Base-by-base conservation (phyloP, 2,113 vertebrate species). In the Otocyon megalotis region DNA sequence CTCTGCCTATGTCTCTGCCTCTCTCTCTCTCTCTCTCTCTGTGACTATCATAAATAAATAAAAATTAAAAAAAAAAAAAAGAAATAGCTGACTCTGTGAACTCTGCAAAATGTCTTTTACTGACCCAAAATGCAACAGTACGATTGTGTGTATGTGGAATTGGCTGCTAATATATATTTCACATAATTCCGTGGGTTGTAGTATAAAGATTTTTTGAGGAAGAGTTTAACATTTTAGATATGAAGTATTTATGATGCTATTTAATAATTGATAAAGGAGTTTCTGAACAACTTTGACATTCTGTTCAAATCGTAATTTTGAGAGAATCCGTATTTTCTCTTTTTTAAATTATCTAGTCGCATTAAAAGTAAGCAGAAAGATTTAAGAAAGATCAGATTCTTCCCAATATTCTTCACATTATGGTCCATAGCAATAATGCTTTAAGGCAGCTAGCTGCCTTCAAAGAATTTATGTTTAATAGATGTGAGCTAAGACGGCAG, bases 71-170 rank as follows among this genome's bases (percentile, higher is more conserved):
- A n/a, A n/a, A n/a, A n/a, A n/a, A n/a, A n/a, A n/a, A n/a, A 88
- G 86, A 97, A 98, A 48, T 30, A 84, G 13, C 10, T 92, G 37
- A 97, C 69, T 94, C 28, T 9, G n/a, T 74, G 93, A 94, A 84
- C 88, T 88, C 98, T 98, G 98, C 60, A 96, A 97, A 97, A 98
- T 97, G 98, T 98, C 98, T 98, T 98, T 98, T 98, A 94, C 98
- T 98, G 98, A 90, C 97, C 92, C 98, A 65, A 98, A 97, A 89
- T 85, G 19, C 96, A 80, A 77, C 48, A 94, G 53, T 69, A 53
- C 82, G 15, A 90, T 76, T 28, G 9, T 58, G 28, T 6, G 0
- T 48, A 24, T 54, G 32, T 96, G 43, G 58, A 91, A 80, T 9
- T 77, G 53, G 24, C 32, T 50, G 7, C 63, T 97, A 65, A 48